Evolutionary conservation across 2,113 vertebrate genomes (phyloP).

Genomic region (Barbus barbus): DNA sequence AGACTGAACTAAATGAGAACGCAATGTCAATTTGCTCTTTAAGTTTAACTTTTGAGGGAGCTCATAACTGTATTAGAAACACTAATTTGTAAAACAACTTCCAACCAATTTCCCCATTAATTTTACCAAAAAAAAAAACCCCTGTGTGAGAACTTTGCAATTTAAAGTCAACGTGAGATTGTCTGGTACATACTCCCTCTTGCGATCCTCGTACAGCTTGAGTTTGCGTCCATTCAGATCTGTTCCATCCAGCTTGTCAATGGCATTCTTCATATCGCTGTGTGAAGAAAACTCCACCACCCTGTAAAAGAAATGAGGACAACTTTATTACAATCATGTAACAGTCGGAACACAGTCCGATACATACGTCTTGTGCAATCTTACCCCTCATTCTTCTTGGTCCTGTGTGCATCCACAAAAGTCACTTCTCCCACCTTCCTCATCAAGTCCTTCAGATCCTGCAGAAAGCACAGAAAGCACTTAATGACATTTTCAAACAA

Average conservation of each 20-base stretch:
- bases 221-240: slow-evolving; percentile 90
- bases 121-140: too few relatives aligned
- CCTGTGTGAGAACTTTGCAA: too few relatives aligned
- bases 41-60: too few relatives aligned
- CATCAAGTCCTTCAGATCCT: slow-evolving; percentile 95
- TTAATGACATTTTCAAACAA: slow-evolving; percentile 15
- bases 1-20: too few relatives aligned
- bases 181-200: slow-evolving; percentile 74
- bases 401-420: slow-evolving; percentile 92
- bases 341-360: background rate
- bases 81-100: too few relatives aligned
- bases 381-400: slow-evolving; percentile 91
- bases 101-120: too few relatives aligned
- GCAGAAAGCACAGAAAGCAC: slow-evolving; percentile 61
- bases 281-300: slow-evolving; percentile 92
- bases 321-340: background rate
- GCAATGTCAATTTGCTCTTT: too few relatives aligned
- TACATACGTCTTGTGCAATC: slow-evolving; percentile 31
- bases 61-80: too few relatives aligned
- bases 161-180: too few relatives aligned
- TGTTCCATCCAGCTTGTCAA: slow-evolving; percentile 87
- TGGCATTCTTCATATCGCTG: slow-evolving; percentile 91
- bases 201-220: slow-evolving; percentile 87
- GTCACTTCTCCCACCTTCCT: slow-evolving; percentile 92
- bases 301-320: slow-evolving; percentile 62